phyloP scores from a whole-genome alignment of 2,113 vertebrate species.

The Phainopepla nitens region DNA sequence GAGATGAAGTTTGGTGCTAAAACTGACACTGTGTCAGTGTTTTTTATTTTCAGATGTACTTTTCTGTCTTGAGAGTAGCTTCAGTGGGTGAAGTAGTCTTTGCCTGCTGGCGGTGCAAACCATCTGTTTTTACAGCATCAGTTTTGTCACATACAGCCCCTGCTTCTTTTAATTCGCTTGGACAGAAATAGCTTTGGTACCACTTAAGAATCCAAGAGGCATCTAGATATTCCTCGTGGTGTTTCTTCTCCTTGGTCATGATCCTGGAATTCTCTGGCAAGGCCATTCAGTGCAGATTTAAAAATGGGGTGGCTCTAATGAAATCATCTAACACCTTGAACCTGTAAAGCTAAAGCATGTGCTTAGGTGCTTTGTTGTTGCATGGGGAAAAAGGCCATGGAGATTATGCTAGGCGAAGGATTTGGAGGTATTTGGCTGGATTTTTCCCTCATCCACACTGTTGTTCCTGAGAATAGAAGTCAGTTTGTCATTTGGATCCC shows the following conservation, averaged over 20 bases:
- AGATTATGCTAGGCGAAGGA: background rate
- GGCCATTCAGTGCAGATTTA: background rate
- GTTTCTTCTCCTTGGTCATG: background rate
- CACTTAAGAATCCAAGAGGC: background rate
- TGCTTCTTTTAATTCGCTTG: background rate
- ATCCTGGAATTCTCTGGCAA: background rate
- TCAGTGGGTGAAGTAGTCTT: background rate
- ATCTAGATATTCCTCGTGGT: background rate
- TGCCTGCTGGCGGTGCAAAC: background rate
- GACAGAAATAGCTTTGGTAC: background rate
- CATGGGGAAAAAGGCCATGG: background rate
- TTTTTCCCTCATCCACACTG: background rate
- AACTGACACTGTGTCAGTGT: background rate
- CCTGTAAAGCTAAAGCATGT: background rate
- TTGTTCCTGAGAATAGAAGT: background rate
- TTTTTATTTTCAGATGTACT: slow-evolving; percentile 24
- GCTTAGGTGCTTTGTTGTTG: background rate
- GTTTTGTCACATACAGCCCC: background rate
- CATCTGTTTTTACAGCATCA: background rate
- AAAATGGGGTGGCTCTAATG: background rate
- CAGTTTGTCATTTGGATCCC: background rate
- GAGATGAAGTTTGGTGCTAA: background rate
- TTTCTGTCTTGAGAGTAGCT: slow-evolving; percentile 8
- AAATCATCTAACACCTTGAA: background rate
- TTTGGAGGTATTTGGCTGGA: background rate